Percentiles rank a stretch among this genome's conserved stretches.
phyloP scores from a whole-genome alignment of 2,113 vertebrate genomes.

The Promerops cafer region DNA sequence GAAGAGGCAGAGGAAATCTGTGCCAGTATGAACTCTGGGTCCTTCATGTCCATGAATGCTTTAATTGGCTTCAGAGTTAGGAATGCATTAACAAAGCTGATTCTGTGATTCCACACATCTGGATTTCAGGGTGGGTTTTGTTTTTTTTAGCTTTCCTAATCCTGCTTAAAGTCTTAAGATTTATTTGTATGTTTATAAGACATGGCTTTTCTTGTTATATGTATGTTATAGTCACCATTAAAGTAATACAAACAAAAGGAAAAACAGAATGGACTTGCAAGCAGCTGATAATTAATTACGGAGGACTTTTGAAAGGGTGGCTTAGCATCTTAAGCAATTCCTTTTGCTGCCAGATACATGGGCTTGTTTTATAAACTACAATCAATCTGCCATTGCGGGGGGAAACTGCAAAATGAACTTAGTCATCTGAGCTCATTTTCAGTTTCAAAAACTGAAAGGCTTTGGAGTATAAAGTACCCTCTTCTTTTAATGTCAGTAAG shows the following conservation, averaged over 20 bases:
- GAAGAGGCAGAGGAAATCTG: not conserved
- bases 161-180: slow-evolving; percentile 50
- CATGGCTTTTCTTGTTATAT: slow-evolving; percentile 21
- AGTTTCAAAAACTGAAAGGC: slow-evolving; percentile 13
- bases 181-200: slow-evolving; percentile 55
- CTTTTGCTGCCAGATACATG: slow-evolving; percentile 48
- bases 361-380: slow-evolving; percentile 51
- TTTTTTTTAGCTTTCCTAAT: slow-evolving; percentile 17
- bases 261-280: slow-evolving; percentile 46
- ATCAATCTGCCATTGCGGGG: slow-evolving; percentile 44
- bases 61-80: slow-evolving; percentile 45
- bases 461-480: slow-evolving; percentile 31
- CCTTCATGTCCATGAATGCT: slow-evolving; percentile 18
- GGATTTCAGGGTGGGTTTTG: slow-evolving; percentile 12
- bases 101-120: slow-evolving; percentile 36
- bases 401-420: slow-evolving; percentile 28
- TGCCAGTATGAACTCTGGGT: not conserved
- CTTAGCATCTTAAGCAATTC: slow-evolving; percentile 54
- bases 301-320: slow-evolving; percentile 37
- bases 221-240: slow-evolving; percentile 3
- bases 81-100: slow-evolving; percentile 48
- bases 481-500: slow-evolving; percentile 61
- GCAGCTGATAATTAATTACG: slow-evolving; percentile 54
- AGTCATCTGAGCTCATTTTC: slow-evolving; percentile 48
- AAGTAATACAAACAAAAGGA: slow-evolving; percentile 38